These are phyloP conservation scores for Leptura quadrifasciata DNA, from an alignment of 2,888 invertebrate genomes.

Conservation along the genomic window DNA sequence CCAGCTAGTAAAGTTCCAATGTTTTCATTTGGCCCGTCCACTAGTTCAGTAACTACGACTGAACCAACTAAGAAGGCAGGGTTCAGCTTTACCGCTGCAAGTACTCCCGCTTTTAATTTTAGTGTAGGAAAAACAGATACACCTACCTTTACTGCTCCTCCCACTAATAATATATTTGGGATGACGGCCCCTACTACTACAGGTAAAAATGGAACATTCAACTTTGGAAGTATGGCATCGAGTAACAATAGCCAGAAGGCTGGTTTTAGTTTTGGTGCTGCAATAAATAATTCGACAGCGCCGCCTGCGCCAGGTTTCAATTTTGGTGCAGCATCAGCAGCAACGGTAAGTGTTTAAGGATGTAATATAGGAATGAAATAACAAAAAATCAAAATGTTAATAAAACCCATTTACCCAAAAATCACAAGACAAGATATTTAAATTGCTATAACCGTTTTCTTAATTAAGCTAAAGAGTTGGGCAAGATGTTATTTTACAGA, in stretches of 20 bases:
- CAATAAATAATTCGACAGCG: constrained; percentile 34
- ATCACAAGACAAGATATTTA: too few relatives aligned
- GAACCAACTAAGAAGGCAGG: constrained; percentile 39
- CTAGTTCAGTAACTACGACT: constrained; percentile 57
- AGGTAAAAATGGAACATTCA: constrained; percentile 65
- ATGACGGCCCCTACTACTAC: constrained; percentile 29
- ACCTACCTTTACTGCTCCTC: constrained; percentile 17
- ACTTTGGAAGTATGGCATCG: constrained; percentile 61
- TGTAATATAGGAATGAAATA: neutral
- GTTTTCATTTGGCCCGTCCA: constrained; percentile 64
- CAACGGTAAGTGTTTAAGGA: constrained; percentile 59
- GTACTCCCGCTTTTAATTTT: constrained; percentile 46
- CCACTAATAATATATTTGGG: constrained; percentile 44
- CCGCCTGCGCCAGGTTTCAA: constrained; percentile 63
- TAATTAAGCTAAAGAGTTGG: too few relatives aligned
- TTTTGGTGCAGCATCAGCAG: constrained; percentile 66
- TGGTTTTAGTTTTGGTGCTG: constrained; percentile 66
- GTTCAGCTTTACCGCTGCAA: constrained; percentile 45
- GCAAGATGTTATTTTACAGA: too few relatives aligned
- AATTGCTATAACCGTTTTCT: too few relatives aligned
- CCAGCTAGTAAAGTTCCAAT: constrained; percentile 57
- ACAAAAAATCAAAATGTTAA: neutral
- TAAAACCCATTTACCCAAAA: too few relatives aligned
- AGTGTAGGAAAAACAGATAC: constrained; percentile 39
- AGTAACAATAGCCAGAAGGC: constrained; percentile 61